Percentiles rank a stretch among this genome's conserved stretches.
phyloP scores from a whole-genome alignment of 2,888 invertebrate genomes.

The Lissonota sp. region DNA sequence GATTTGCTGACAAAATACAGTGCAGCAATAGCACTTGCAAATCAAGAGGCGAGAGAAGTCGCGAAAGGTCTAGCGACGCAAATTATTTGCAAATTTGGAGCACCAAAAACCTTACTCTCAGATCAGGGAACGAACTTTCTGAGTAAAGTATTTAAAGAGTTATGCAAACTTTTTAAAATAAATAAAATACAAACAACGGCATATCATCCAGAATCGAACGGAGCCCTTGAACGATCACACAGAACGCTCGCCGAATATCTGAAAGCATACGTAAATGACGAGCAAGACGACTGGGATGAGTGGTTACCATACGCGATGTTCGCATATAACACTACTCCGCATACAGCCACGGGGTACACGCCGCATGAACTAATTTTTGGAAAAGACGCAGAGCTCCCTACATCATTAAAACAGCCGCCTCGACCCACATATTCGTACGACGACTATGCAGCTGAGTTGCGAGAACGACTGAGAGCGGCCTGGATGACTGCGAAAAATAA shows the following conservation, averaged over 20 bases:
- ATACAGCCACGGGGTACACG: constrained; percentile 49
- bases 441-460: not conserved
- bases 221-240: constrained; percentile 61
- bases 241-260: constrained; percentile 65
- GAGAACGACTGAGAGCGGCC: not conserved
- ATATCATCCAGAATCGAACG: constrained; percentile 66
- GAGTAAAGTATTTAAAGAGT: constrained; percentile 56
- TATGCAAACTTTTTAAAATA: constrained; percentile 59
- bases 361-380: constrained; percentile 42
- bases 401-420: not conserved
- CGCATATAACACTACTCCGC: constrained; percentile 61
- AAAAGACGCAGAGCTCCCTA: constrained; percentile 27
- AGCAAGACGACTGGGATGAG: constrained; percentile 68
- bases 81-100: constrained; percentile 63
- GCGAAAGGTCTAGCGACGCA: constrained; percentile 38
- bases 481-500: not conserved
- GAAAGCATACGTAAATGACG: constrained; percentile 61
- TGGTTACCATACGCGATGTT: constrained; percentile 67
- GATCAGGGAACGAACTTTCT: constrained; percentile 67
- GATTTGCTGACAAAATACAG: constrained; percentile 51
- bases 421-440: constrained; percentile 8
- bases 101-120: constrained; percentile 61
- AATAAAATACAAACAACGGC: constrained; percentile 58
- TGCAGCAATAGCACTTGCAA: too few relatives aligned
- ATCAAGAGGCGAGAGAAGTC: too few relatives aligned